Base-by-base conservation (phyloP, 2,113 vertebrate genomes). In the Eolophus roseicapilla region DNA sequence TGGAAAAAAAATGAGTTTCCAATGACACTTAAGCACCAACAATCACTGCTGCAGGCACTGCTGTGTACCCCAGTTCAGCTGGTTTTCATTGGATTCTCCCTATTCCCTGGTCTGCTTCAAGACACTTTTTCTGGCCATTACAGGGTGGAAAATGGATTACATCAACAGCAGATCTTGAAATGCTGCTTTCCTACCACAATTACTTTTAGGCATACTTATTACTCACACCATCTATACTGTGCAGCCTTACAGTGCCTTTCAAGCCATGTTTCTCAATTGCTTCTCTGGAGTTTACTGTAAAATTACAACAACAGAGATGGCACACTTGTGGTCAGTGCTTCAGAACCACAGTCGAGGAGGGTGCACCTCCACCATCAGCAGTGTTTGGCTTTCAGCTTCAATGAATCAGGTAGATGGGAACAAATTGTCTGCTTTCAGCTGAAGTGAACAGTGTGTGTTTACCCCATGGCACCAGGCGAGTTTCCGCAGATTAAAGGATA, bases 381-480 rank as follows among this genome's bases (percentile, higher is more conserved):
- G 13, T 1, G 7, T 33, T 64, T 25, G 35, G 29, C 52, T 18
- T 50, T 53, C 33, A 64, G 64, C 60, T 35, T 69, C 35, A 52
- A 31, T 21, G 28, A 76, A 5, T 62, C 23, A 18, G 57, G 47
- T 49, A 55, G 44, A 71, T 2, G 2, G 55, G 43, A 92, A 82
- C 3, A 67, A 74, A 79, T 0, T 8, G 25, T 7, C 70, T 46
- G 50, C 75, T 91, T 80, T 79, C 37, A 62, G 70, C 50, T 47
- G 46, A 80, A 55, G 44, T 0, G 0, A 3, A 52, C 43, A 53
- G 39, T 0, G 0, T 6, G 13, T 50, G 17, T 81, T 94, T 70
- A 74, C 15, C 70, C 64, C 57, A 46, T 0, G 8, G 76, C 44
- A 86, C 64, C 39, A 47, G 28, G 19, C 7, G 0, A 7, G 4